phyloP scores from a whole-genome alignment of 2,113 vertebrate species.

The Platycercus adscitus region DNA sequence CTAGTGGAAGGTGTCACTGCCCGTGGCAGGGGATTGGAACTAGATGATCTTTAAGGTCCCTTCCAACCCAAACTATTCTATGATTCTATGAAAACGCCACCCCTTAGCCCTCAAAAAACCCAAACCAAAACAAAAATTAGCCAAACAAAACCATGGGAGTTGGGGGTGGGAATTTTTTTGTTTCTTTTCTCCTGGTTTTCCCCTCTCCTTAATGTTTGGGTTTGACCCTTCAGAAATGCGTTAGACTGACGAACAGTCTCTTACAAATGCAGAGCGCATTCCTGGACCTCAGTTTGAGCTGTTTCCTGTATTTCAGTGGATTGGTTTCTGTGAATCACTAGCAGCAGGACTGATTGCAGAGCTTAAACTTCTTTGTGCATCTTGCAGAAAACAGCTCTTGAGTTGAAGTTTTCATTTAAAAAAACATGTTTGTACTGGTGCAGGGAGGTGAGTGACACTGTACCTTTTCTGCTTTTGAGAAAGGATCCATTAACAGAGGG shows the following conservation, averaged over 20 bases:
- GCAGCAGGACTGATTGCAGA: background rate
- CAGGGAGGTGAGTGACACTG: too few relatives aligned
- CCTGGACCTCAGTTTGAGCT: background rate
- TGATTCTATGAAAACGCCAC: background rate
- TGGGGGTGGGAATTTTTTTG: rapidly evolving
- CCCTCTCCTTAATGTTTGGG: background rate
- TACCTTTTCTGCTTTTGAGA: background rate
- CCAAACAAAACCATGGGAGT: rapidly evolving
- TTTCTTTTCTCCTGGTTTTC: background rate
- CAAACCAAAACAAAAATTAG: background rate
- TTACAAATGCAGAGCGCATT: rapidly evolving
- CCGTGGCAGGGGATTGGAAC: background rate
- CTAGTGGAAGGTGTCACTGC: background rate
- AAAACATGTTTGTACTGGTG: background rate
- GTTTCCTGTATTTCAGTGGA: background rate
- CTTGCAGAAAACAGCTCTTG: background rate
- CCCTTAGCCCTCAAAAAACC: background rate
- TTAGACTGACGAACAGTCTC: background rate
- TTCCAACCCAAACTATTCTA: background rate
- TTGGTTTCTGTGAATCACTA: background rate
- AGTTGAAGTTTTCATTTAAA: background rate
- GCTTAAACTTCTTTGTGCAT: background rate
- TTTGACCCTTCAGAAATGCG: background rate
- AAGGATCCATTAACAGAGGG: background rate
- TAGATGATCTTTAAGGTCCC: background rate